Evolutionary conservation across 2,113 vertebrate genomes (phyloP), one percentile per base, ranked within the genome.

Genomic region (Charina bottae): DNA sequence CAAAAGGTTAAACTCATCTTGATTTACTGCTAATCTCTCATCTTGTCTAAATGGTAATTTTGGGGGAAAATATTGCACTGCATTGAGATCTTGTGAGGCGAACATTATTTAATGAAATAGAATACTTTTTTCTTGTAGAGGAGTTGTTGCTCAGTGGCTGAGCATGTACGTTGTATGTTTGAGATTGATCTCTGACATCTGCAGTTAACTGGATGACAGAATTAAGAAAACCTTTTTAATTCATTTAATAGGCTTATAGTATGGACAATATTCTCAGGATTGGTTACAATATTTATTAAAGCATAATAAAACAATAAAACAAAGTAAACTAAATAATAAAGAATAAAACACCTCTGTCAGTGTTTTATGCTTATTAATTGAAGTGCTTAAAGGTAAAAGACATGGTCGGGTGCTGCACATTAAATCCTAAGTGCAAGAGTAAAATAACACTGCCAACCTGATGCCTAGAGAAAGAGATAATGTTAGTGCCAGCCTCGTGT

Each of bases 21-120:
- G 91, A 92, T 92, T 23, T 85, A 56, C 6, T 5, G 86, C 87
- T 89, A 59, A 55, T 93, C 55, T 92, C 12, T 93, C 12, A 0
- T 1, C 89, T 93, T 78, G 55, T 78, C 46, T 59, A 49, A 84
- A 83, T 89, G 62, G 12, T 90, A 88, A 89, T 93, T 95, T 37
- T 62, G 49, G 9, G 24, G 23, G 2, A n/a, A 72, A 92, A 84
- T 59, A 93, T 90, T 88, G 62, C 23, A 42, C 72, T 56, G 87
- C 83, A 46, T 24, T 42, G 89, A 89, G 42, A 60, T 90, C 2
- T 8, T 55, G 49, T 23, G 28, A 37, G 19, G 7, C 55, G 15
- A 60, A 84, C 55, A 28, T 92, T 55, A 19, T 33, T 62, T 26
- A 91, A 90, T 54, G 89, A 42, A 92, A 13, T 90, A 85, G 90